Evolutionary conservation across 2,797 vertebrate genomes (phyloP), one percentile per base, ranked within the genome.

Genomic region (Rallus crepitans): DNA sequence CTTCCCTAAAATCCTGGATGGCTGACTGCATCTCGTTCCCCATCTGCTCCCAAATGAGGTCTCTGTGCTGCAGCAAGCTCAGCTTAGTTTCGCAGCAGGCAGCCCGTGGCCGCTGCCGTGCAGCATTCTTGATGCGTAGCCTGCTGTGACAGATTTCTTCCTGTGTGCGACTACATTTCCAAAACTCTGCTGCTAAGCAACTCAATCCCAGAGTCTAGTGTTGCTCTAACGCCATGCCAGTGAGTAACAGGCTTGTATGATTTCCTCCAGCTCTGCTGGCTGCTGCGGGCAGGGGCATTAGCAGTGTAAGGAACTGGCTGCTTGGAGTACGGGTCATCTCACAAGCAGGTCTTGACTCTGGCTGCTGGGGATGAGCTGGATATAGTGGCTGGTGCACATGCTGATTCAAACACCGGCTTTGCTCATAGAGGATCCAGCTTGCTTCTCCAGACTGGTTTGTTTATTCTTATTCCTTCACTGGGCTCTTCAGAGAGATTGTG

Each of bases 151-250:
- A 45, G 78, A 89, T 89, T 89, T 91, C 89, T 90, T 92, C 90
- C 89, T 94, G 93, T 35, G 1, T 84, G 78, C 73, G 33, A 47
- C 71, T 93, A 5, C 81, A 16, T 95, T 95, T 97, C 94, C 95
- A 96, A 96, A 97, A 95, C 91, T 95, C 85, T 91, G 95, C 96
- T 95, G 86, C 96, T 96, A 92, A 97, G 96, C 96, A 95, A 83
- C 96, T 91, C 65, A 11, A 82, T 92, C 71, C 53, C 11, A 23
- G 71, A 81, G 93, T 17, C 56, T 60, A 18, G 71, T n/a, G 83
- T 55, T 73, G 73, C 91, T 86, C 2, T 66, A 33, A 81, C n/a
- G 39, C 84, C 25, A 55, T 37, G 53, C 93, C 93, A 53, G 31
- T 8, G 79, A 82, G 79, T 57, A 57, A 42, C 53, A 39, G 76